Evolutionary conservation across 2,888 invertebrate genomes (phyloP).

Genomic region (Acrobasis suavella): DNA sequence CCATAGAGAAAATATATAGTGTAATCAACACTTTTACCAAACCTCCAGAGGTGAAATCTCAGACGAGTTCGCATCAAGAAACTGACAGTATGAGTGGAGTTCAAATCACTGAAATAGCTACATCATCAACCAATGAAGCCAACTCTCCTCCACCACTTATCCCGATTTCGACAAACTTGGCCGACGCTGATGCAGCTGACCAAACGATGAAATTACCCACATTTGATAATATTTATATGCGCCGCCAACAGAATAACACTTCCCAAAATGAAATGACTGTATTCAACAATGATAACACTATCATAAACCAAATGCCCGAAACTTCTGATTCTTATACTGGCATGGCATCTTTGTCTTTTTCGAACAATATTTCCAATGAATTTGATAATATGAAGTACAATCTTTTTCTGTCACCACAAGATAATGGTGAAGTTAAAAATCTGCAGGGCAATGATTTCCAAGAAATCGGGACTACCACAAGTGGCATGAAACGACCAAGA

Average conservation of each 20-base stretch:
- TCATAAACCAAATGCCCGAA: background rate
- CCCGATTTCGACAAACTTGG: background rate
- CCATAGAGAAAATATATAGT: constrained; percentile 64
- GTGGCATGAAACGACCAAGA: constrained; percentile 42
- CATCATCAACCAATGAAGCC: background rate
- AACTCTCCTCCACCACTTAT: background rate
- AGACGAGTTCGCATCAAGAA: background rate
- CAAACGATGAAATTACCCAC: constrained; percentile 23
- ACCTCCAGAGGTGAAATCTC: constrained; percentile 1
- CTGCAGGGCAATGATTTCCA: constrained; percentile 10
- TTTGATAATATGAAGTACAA: constrained; percentile 18
- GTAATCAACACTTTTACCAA: constrained; percentile 45
- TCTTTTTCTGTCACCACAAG: constrained; percentile 4
- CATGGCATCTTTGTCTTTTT: constrained; percentile 5
- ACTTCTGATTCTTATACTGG: background rate
- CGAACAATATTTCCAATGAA: background rate
- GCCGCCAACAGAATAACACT: constrained; percentile 8
- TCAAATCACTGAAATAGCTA: constrained; percentile 1
- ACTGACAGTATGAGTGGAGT: background rate
- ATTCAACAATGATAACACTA: background rate
- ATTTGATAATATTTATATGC: constrained; percentile 26
- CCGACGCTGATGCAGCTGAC: background rate
- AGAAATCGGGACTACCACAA: constrained; percentile 27
- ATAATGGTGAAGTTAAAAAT: constrained; percentile 7
- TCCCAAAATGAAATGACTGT: background rate